Evolutionary conservation across 1,140 invertebrate genomes (phyloP), one percentile per base, ranked within the genome.

Genomic region (Lordiphosa clarofinis): DNA sequence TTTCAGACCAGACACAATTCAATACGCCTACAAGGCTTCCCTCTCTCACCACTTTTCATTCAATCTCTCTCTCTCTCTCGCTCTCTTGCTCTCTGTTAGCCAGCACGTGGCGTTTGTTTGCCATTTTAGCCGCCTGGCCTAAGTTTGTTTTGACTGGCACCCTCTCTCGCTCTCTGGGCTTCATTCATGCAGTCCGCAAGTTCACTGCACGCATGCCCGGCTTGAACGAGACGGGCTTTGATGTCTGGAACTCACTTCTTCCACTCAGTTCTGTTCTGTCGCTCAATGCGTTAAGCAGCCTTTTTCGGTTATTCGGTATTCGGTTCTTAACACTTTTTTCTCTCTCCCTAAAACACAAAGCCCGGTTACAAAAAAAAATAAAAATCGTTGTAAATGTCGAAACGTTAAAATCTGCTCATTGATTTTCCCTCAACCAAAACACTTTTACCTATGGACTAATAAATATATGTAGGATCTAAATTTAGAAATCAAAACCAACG

Each of bases 131-230:
- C 56, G 66, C 70, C 64, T 58, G 47, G 21, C 43, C 57, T 55
- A 50, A 70, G 60, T 84, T 75, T 82, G 78, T 82, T 82, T 72
- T 82, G 76, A 69, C 76, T 73, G 66, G 48, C 68, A 54, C 35
- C 43, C 60, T 71, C 36, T 46, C 49, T 44, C 40, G 12, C 35
- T 43, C 19, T 48, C 4, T 8, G 24, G 67, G 37, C 52, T 65
- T 66, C 63, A 69, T 69, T 69, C 56, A 73, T 62, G 46, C 53
- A 21, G 52, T 47, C 43, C 48, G n/a, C 9, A 8, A 12, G 40
- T 35, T 28, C 11, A 40, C 43, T 74, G 71, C 71, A 75, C 76
- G 71, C 71, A 81, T 81, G 75, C 76, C 48, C 64, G 49, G 47
- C 60, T 48, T 57, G 15, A 44, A 54, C 28, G 28, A 15, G 15